Conservation (phyloP, 2,113 vertebrate genomes). For the Triplophysa tibetana region DNA sequence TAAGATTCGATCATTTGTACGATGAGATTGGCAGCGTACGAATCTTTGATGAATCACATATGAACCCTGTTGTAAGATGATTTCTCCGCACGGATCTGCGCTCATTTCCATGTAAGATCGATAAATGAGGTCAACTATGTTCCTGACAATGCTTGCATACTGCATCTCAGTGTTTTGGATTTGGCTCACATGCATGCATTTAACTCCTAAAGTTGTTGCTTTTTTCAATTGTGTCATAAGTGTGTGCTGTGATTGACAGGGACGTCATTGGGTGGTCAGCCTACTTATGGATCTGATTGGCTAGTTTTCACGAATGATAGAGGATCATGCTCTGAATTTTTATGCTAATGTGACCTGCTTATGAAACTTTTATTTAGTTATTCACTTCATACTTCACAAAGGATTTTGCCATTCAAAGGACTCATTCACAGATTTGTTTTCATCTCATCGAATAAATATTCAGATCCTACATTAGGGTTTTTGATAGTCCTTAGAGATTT, state of each 20-base stretch:
- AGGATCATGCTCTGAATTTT: neutral
- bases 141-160: neutral
- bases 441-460: neutral
- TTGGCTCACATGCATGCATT: neutral
- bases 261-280: neutral
- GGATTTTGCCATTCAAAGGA: neutral
- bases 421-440: neutral
- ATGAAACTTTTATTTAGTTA: neutral
- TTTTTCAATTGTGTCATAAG: neutral
- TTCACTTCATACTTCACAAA: neutral
- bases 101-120: too few relatives aligned
- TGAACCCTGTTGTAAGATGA: too few relatives aligned
- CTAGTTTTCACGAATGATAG: neutral
- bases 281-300: neutral
- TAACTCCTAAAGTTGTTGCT: neutral
- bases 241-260: neutral
- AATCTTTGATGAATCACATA: too few relatives aligned
- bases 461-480: neutral
- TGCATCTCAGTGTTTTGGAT: neutral
- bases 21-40: too few relatives aligned
- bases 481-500: neutral
- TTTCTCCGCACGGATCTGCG: too few relatives aligned
- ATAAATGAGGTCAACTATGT: neutral
- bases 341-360: conserved; percentile 1
- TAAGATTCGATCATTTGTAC: too few relatives aligned